These are phyloP conservation scores for Caerostris extrusa DNA, from an alignment of 1,140 invertebrate species.

Conservation along the genomic window DNA sequence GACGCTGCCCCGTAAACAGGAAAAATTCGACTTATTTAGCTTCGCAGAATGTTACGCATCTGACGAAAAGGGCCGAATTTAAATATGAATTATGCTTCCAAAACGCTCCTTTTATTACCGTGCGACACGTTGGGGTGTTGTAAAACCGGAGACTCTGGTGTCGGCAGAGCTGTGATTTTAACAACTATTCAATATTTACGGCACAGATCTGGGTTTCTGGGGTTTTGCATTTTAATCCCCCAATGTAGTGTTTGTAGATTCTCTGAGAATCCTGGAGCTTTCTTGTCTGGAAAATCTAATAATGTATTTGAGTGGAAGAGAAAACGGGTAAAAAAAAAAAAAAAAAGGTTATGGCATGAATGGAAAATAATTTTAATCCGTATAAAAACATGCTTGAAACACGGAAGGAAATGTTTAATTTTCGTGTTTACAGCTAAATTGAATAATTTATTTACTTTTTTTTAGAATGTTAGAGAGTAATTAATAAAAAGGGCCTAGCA, in stretches of 20 bases:
- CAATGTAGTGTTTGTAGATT: no score
- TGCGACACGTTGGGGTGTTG: slow-evolving; percentile 57
- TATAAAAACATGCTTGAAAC: no score
- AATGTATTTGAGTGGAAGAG: not conserved
- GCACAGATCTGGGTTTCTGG: not conserved
- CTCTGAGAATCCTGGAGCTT: not conserved
- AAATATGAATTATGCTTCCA: slow-evolving; percentile 60
- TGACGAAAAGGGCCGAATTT: slow-evolving; percentile 22
- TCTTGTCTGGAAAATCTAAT: not conserved
- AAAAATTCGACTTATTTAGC: slow-evolving; percentile 26
- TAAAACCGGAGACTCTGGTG: not conserved
- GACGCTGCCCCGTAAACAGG: not conserved
- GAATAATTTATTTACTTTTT: no score
- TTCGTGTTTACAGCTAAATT: no score
- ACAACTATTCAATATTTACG: slow-evolving; percentile 61
- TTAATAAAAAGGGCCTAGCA: no score
- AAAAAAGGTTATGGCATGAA: no score
- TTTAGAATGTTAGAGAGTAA: no score
- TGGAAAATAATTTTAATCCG: no score
- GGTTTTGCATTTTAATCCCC: slow-evolving; percentile 3
- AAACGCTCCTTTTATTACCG: slow-evolving; percentile 38
- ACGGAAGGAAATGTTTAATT: no score
- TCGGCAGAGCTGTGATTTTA: not conserved
- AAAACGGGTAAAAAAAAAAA: no score
- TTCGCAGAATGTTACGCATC: not conserved